These are phyloP conservation scores for Girardinichthys multiradiatus DNA, from an alignment of 2,113 vertebrate genomes.

Conservation along the genomic window DNA sequence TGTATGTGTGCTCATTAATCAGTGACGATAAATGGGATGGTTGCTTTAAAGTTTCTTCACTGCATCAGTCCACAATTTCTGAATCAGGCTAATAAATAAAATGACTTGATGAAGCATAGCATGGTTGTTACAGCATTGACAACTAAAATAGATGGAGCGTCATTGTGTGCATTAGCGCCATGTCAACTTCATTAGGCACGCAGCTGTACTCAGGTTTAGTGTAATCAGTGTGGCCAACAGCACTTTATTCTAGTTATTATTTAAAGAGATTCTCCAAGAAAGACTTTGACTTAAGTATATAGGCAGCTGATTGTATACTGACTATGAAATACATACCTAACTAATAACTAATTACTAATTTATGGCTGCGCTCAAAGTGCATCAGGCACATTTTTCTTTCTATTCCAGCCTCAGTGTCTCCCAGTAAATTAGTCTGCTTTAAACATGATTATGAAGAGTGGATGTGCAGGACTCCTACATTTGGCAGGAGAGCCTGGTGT, in stretches of 20 bases:
- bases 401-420: constrained; percentile 16
- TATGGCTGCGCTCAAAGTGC: constrained; percentile 48
- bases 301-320: constrained; percentile 5
- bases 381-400: constrained; percentile 44
- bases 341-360: no score
- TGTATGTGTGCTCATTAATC: neutral
- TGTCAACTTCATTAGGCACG: constrained; percentile 62
- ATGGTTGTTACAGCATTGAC: constrained; percentile 33
- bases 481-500: constrained; percentile 6
- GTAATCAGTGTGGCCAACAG: constrained; percentile 48
- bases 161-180: constrained; percentile 45
- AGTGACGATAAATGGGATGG: neutral
- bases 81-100: constrained; percentile 24
- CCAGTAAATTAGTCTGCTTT: constrained; percentile 47
- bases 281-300: constrained; percentile 20
- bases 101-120: constrained; percentile 10
- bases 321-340: constrained; percentile 59
- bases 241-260: constrained; percentile 42
- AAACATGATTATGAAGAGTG: constrained; percentile 44
- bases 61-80: constrained; percentile 2
- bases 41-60: neutral
- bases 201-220: constrained; percentile 49
- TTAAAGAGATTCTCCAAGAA: constrained; percentile 28
- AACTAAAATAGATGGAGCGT: constrained; percentile 40
- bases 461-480: constrained; percentile 31